Conservation (phyloP, 1,140 invertebrate genomes). For the Wasmannia auropunctata region DNA sequence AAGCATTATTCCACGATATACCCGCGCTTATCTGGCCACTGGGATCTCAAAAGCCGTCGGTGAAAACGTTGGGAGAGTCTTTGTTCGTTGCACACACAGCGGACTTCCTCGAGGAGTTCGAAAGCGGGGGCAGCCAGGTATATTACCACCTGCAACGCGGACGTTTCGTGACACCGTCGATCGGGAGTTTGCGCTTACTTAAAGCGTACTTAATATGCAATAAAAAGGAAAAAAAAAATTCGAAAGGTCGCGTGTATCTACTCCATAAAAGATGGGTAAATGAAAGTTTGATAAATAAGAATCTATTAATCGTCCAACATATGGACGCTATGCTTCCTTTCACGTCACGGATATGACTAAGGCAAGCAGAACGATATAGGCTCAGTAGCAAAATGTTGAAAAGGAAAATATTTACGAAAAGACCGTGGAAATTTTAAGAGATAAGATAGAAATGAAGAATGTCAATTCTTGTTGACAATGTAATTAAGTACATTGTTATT, state of each 20-base stretch:
- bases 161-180: not conserved
- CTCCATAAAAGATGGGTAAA: not conserved
- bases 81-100: not conserved
- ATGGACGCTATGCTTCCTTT: not conserved
- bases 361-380: not conserved
- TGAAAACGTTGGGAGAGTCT: slow-evolving; percentile 48
- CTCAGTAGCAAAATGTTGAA: not conserved
- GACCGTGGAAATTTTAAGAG: not conserved
- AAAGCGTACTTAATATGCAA: not conserved
- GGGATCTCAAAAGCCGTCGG: slow-evolving; percentile 38
- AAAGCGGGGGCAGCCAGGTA: not conserved
- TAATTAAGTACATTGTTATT: not conserved
- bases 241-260: not conserved
- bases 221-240: not conserved
- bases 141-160: not conserved
- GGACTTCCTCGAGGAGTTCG: slow-evolving; percentile 26
- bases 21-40: not conserved
- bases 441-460: not conserved
- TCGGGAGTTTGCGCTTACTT: not conserved
- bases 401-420: not conserved
- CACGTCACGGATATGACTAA: not conserved
- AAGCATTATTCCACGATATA: slow-evolving; percentile 16
- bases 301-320: not conserved
- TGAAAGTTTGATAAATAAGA: slow-evolving; percentile 3
- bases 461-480: not conserved